phyloP scores from a whole-genome alignment of 1,140 invertebrate genomes.

The Hycleus cichorii region DNA sequence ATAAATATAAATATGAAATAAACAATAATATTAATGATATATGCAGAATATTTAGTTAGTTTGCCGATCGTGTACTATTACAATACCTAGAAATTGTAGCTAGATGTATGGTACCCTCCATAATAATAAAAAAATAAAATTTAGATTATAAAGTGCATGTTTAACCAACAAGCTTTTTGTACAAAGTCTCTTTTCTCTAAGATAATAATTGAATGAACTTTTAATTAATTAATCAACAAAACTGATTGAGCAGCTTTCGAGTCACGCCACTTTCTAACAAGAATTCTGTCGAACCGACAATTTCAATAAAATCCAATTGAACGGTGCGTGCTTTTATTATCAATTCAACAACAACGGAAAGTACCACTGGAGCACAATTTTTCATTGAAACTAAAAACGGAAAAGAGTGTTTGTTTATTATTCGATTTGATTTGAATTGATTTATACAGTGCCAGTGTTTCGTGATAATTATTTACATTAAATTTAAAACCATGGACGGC shows the following conservation, averaged over 20 bases:
- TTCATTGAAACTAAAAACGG: no score
- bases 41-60: neutral
- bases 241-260: conserved; percentile 3
- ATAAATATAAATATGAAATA: neutral
- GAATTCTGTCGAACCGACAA: neutral
- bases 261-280: conserved; percentile 2
- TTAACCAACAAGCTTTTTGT: conserved; percentile 41
- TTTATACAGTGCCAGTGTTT: no score
- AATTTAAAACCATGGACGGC: conserved; percentile 34
- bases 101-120: conserved; percentile 42
- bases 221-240: neutral
- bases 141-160: conserved; percentile 40
- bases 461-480: conserved; percentile 18
- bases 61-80: conserved; percentile 25
- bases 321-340: no score
- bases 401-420: no score
- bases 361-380: no score
- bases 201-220: neutral
- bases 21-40: neutral
- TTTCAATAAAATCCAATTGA: no score
- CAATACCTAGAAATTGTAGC: conserved; percentile 32
- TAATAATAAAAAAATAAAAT: conserved; percentile 31
- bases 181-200: conserved; percentile 29
- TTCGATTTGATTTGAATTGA: no score
- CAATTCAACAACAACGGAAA: no score